Evolutionary conservation across 2,113 vertebrate species (phyloP).

Genomic region (Dascyllus trimaculatus): DNA sequence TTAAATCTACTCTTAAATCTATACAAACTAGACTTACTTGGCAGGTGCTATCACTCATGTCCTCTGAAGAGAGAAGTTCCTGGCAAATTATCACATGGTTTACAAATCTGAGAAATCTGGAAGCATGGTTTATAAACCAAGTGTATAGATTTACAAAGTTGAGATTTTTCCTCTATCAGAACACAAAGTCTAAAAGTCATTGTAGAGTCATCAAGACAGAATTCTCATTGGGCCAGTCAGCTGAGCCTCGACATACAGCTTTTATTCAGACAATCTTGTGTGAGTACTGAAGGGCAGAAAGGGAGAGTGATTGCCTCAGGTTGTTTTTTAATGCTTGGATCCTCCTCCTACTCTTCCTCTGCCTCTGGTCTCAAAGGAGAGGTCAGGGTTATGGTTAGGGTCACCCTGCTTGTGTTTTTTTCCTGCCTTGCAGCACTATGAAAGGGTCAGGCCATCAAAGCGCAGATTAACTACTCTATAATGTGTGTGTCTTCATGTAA

Average conservation of each 20-base stretch:
- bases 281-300: conserved; percentile 19
- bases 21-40: too few relatives aligned
- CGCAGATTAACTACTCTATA: conserved; percentile 55
- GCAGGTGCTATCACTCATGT: too few relatives aligned
- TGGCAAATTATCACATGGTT: too few relatives aligned
- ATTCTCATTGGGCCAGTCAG: background rate
- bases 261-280: conserved; percentile 12
- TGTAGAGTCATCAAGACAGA: background rate
- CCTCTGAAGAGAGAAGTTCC: too few relatives aligned
- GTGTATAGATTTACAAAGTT: too few relatives aligned
- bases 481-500: conserved; percentile 28
- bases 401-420: conserved; percentile 28
- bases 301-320: background rate
- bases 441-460: conserved; percentile 63
- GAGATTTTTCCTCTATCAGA: background rate
- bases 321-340: conserved; percentile 36
- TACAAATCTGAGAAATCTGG: too few relatives aligned
- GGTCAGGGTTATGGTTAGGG: conserved; percentile 58
- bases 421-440: conserved; percentile 40
- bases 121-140: too few relatives aligned
- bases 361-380: conserved; percentile 26
- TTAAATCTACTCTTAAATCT: too few relatives aligned
- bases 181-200: background rate
- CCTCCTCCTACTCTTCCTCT: conserved; percentile 23
- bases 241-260: conserved; percentile 15